Evolutionary conservation across 2,797 vertebrate species (phyloP).

Genomic region (Hipposideros larvatus): DNA sequence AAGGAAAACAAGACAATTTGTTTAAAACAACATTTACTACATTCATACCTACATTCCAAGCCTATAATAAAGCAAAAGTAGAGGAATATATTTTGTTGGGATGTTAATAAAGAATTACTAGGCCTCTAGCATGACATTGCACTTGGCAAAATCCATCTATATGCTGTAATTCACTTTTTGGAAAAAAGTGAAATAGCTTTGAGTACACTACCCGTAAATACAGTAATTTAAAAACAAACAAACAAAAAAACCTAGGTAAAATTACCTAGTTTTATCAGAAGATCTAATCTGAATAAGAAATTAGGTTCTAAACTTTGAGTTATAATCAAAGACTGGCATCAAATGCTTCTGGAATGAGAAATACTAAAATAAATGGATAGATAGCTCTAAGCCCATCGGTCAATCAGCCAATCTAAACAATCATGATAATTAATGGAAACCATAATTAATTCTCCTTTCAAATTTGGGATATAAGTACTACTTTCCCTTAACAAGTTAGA

Average conservation of each 20-base stretch:
- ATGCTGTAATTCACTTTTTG: background rate
- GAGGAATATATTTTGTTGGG: background rate
- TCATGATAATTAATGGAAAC: background rate
- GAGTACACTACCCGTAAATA: background rate
- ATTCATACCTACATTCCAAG: background rate
- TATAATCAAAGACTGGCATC: background rate
- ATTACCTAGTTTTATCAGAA: background rate
- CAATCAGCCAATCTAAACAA: background rate
- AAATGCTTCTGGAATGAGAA: conserved; percentile 32
- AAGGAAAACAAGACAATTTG: background rate
- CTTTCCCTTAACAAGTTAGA: background rate
- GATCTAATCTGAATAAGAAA: background rate
- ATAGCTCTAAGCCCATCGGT: too few species aligned
- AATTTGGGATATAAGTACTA: background rate
- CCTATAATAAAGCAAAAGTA: background rate
- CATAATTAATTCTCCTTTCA: background rate
- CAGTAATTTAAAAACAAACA: background rate
- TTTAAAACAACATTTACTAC: background rate
- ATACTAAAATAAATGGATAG: background rate
- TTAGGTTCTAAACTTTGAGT: background rate
- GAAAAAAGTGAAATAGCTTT: background rate
- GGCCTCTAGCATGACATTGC: background rate
- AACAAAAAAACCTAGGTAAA: background rate
- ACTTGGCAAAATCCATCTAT: background rate
- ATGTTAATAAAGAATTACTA: background rate